These are phyloP conservation scores for Hyposmocoma kahamanoa DNA, from an alignment of 1,140 invertebrate genomes.

Conservation along the genomic window DNA sequence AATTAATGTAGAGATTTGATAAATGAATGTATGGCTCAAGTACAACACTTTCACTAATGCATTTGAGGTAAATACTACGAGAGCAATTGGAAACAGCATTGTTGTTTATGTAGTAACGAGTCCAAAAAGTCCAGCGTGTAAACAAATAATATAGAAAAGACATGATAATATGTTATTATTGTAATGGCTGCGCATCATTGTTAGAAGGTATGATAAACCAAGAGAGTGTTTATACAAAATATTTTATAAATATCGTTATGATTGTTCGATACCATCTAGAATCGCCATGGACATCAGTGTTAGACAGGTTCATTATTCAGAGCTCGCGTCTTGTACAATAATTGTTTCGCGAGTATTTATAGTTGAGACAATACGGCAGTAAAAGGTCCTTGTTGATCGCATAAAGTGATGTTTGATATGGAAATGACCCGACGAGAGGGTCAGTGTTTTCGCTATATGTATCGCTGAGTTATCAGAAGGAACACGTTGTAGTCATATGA, in stretches of 20 bases:
- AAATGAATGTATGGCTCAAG: no score
- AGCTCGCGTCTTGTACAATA: background rate
- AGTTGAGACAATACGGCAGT: background rate
- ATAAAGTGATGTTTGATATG: conserved; percentile 22
- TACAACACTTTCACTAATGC: no score
- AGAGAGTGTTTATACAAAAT: conserved; percentile 28
- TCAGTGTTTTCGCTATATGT: conserved; percentile 33
- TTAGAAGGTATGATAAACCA: conserved; percentile 2
- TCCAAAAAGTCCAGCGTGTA: background rate
- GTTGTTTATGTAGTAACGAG: no score
- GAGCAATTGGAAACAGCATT: no score
- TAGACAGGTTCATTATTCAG: conserved; percentile 24
- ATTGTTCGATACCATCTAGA: conserved; percentile 44
- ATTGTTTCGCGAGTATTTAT: conserved; percentile 5
- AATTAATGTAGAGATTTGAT: no score
- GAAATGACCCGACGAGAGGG: conserved; percentile 27
- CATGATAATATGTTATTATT: background rate
- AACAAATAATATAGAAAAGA: background rate
- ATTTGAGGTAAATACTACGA: no score
- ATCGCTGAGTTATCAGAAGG: conserved; percentile 55
- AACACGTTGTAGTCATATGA: conserved; percentile 54
- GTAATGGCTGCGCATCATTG: background rate
- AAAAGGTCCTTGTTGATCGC: conserved; percentile 10
- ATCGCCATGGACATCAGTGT: conserved; percentile 26
- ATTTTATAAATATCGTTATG: conserved; percentile 61